Conservation (phyloP, 2,888 invertebrate genomes). For the Antheraea yamamai region DNA sequence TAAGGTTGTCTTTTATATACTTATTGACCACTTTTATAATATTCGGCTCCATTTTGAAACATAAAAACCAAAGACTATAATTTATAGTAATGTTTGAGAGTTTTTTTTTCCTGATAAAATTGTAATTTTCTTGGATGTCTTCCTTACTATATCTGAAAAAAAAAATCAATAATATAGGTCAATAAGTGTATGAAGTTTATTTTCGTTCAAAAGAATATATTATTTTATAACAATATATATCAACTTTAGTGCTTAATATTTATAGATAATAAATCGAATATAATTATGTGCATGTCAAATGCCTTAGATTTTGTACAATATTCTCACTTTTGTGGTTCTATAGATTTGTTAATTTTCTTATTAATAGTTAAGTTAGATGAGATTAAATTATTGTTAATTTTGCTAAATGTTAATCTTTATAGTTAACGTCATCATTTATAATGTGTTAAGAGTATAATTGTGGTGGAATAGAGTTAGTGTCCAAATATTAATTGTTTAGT, state of each 20-base stretch:
- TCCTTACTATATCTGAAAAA: conserved; percentile 52
- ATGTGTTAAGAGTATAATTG: conserved; percentile 23
- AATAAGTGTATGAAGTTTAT: conserved; percentile 61
- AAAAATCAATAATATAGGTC: conserved; percentile 45
- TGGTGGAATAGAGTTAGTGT: conserved; percentile 43
- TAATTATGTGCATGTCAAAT: conserved; percentile 71
- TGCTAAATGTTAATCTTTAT: conserved; percentile 77
- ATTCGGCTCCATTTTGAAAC: conserved; percentile 61
- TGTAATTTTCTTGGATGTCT: conserved; percentile 55
- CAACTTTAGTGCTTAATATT: conserved; percentile 74
- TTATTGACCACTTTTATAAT: conserved; percentile 58
- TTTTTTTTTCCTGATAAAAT: conserved; percentile 47
- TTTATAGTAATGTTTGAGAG: conserved; percentile 54
- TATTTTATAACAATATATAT: conserved; percentile 49
- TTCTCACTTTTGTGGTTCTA: conserved; percentile 73
- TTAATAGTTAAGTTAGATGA: conserved; percentile 73
- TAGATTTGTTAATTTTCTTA: conserved; percentile 73
- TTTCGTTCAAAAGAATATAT: conserved; percentile 52
- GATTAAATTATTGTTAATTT: conserved; percentile 82
- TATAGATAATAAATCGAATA: conserved; percentile 50
- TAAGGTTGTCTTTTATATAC: conserved; percentile 59
- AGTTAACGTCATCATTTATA: conserved; percentile 21
- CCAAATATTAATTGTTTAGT: conserved; percentile 48
- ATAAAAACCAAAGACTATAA: conserved; percentile 74
- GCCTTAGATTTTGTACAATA: conserved; percentile 79